phyloP scores from a whole-genome alignment of 2,113 vertebrate species.

The Carettochelys insculpta region DNA sequence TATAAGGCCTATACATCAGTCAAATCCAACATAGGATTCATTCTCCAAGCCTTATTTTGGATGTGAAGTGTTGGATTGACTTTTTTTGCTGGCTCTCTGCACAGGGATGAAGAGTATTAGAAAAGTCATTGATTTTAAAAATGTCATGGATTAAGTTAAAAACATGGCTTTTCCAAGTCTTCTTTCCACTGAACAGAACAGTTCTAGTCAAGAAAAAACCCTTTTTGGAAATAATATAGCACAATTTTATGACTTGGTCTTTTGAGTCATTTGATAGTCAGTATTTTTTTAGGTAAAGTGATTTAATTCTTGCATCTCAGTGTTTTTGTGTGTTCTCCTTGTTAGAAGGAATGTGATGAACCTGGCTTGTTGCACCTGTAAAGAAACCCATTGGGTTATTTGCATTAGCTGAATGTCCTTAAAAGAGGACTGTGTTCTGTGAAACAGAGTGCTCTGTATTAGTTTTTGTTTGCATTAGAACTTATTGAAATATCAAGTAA shows the following conservation, averaged over 20 bases:
- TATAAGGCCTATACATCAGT: neutral
- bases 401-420: neutral
- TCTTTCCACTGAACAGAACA: neutral
- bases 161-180: neutral
- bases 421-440: neutral
- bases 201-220: neutral
- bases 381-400: constrained; percentile 4
- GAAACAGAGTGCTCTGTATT: neutral
- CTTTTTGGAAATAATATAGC: neutral
- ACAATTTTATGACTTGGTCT: neutral
- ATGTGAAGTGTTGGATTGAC: neutral
- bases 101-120: neutral
- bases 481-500: constrained; percentile 12
- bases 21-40: neutral
- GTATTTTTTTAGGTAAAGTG: neutral
- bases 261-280: neutral
- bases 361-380: neutral
- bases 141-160: neutral
- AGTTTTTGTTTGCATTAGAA: constrained; percentile 27
- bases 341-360: neutral
- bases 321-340: neutral
- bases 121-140: constrained; percentile 3
- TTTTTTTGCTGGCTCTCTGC: neutral
- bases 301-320: constrained; percentile 1
- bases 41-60: constrained; percentile 7